Base-by-base conservation (phyloP, 2,113 vertebrate genomes). In the Okapia johnstoni region DNA sequence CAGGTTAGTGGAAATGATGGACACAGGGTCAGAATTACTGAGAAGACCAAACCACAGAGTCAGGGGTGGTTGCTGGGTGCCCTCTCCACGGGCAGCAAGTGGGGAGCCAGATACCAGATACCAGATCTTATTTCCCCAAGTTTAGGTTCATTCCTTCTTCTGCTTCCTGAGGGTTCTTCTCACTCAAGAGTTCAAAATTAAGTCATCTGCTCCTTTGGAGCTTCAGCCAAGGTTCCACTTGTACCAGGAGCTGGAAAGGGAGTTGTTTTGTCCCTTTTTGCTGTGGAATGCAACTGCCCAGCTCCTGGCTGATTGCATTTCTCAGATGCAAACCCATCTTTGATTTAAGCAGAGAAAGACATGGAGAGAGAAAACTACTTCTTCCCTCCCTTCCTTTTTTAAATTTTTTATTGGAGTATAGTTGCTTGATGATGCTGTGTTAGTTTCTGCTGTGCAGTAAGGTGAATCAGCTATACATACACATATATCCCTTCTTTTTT, bases 1-100 rank as follows among this genome's bases (percentile, higher is more conserved):
- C 7, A 43, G 40, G 5, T 52, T n/a, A 43, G 66, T 43, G 14
- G 6, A n/a, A 88, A 43, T 14, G 63, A 50, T 43, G 48, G 16
- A 36, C 88, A 84, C 7, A 57, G 61, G 28, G 25, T 52, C 50
- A 36, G 16, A 63, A 40, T 46, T 28, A 16, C 77, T 16, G 21
- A 25, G 40, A 93, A 66, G 81, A 55, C 25, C 15, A 2, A 2
- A 30, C 10, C 54, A 14, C 6, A 7, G 16, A 36, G 21, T 79
- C 60, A n/a, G 60, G 46, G 28, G 0, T n/a, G 5, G 6, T 43
- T 0, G 0, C 16, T 1, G 1, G 8, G 33, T 30, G 14, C 6
- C 2, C 1, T 2, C 0, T 8, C 19, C 33, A 23, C 0, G 0
- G n/a, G 14, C 4, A 50, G 11, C 36, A 16, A 28, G 23, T 1